Evolutionary conservation across 2,113 vertebrate species (phyloP).

Genomic region (Dissostichus mawsoni): DNA sequence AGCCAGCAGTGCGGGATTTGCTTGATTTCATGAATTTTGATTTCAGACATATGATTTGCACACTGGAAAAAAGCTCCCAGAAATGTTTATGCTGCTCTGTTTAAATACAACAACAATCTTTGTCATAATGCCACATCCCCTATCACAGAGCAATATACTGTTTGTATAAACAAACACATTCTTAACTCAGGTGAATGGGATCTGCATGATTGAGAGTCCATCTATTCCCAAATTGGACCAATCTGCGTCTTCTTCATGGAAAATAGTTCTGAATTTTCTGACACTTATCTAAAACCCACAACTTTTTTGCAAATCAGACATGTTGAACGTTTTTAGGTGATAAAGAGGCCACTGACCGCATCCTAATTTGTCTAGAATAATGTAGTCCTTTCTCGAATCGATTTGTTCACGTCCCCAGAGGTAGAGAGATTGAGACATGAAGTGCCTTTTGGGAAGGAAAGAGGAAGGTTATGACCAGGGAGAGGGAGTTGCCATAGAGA

Average conservation of each 20-base stretch:
- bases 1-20: slow-evolving; percentile 9
- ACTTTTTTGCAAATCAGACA: neutral
- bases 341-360: neutral
- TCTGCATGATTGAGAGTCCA: no score
- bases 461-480: slow-evolving; percentile 8
- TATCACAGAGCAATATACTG: no score
- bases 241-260: neutral
- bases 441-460: slow-evolving; percentile 20
- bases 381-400: neutral
- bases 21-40: slow-evolving; percentile 26
- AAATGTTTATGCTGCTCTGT: no score
- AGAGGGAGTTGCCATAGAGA: slow-evolving; percentile 69
- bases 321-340: neutral
- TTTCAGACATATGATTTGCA: neutral
- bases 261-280: neutral
- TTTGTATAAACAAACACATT: no score
- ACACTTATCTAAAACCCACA: no score
- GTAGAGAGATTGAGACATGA: neutral
- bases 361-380: neutral
- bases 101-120: no score
- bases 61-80: no score
- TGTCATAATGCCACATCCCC: no score
- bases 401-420: slow-evolving; percentile 8
- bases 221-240: no score
- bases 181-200: no score